These are phyloP conservation scores for Borostomias antarcticus DNA, from an alignment of 2,797 vertebrate genomes.

Conservation along the genomic window DNA sequence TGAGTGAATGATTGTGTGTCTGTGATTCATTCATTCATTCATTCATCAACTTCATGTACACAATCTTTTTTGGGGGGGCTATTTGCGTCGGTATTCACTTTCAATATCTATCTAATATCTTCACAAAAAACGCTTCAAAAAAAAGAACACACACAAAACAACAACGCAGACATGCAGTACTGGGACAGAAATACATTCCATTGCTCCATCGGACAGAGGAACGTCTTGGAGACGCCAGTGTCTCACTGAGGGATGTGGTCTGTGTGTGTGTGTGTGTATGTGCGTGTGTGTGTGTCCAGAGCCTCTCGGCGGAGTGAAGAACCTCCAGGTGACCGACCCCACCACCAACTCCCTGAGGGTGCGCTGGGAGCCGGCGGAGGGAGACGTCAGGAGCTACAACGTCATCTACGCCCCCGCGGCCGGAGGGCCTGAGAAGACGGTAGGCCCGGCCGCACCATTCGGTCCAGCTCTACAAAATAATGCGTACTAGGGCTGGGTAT, in stretches of 20 bases:
- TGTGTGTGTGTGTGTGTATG: slow-evolving; percentile 17
- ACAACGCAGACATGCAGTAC: too few relatives aligned
- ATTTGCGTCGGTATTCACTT: too few relatives aligned
- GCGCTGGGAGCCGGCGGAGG: slow-evolving; percentile 91
- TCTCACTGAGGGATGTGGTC: background rate
- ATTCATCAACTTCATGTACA: background rate
- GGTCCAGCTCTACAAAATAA: background rate
- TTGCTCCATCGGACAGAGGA: too few relatives aligned
- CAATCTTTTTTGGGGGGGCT: too few relatives aligned
- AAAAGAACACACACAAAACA: too few relatives aligned
- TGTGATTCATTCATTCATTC: background rate
- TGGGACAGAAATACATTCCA: too few relatives aligned
- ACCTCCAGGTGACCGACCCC: slow-evolving; percentile 89
- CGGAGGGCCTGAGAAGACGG: slow-evolving; percentile 82
- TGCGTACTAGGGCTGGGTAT: too few relatives aligned
- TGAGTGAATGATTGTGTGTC: slow-evolving; percentile 71
- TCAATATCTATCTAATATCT: too few relatives aligned
- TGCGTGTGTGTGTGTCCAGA: too few relatives aligned
- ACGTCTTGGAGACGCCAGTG: background rate
- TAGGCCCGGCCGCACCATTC: slow-evolving; percentile 54
- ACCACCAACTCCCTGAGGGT: slow-evolving; percentile 90
- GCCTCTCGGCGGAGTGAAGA: slow-evolving; percentile 87
- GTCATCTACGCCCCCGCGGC: slow-evolving; percentile 83
- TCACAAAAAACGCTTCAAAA: too few relatives aligned
- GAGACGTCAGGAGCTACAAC: slow-evolving; percentile 90